Evolutionary conservation across 1,140 invertebrate species (phyloP).

Genomic region (Triops cancriformis): DNA sequence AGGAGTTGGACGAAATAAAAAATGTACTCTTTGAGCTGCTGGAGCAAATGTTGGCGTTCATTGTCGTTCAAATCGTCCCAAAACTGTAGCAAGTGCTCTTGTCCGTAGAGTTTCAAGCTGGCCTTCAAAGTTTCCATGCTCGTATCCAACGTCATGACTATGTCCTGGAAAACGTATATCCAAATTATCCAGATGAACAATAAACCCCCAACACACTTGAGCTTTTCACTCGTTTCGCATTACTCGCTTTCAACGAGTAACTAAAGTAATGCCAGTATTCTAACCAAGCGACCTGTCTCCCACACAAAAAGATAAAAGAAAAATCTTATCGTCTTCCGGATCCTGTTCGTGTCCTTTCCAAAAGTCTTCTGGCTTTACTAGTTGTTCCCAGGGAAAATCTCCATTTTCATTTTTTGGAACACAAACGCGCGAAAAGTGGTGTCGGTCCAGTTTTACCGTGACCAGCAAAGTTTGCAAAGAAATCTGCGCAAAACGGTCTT

Average conservation of each 20-base stretch:
- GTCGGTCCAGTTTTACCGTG: no score
- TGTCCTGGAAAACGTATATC: background rate
- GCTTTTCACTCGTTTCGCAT: background rate
- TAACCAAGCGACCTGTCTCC: background rate
- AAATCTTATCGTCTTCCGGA: background rate
- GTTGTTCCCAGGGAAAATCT: no score
- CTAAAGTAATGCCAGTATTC: background rate
- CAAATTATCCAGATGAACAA: background rate
- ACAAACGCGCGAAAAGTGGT: no score
- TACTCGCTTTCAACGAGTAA: background rate
- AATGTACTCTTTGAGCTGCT: slow-evolving; percentile 20
- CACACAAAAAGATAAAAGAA: background rate
- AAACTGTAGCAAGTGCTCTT: slow-evolving; percentile 78
- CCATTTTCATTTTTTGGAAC: no score
- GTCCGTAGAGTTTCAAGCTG: slow-evolving; percentile 44
- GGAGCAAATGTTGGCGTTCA: slow-evolving; percentile 38
- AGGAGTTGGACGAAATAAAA: background rate
- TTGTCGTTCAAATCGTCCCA: slow-evolving; percentile 62
- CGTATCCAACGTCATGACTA: slow-evolving; percentile 16
- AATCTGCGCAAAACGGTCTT: no score
- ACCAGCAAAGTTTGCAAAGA: no score
- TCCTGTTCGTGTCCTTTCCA: background rate
- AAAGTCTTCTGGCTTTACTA: background rate
- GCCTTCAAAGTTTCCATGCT: slow-evolving; percentile 36
- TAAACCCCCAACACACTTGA: background rate